Base-by-base conservation (phyloP, 2,797 vertebrate genomes). In the Gallinago solitaria region DNA sequence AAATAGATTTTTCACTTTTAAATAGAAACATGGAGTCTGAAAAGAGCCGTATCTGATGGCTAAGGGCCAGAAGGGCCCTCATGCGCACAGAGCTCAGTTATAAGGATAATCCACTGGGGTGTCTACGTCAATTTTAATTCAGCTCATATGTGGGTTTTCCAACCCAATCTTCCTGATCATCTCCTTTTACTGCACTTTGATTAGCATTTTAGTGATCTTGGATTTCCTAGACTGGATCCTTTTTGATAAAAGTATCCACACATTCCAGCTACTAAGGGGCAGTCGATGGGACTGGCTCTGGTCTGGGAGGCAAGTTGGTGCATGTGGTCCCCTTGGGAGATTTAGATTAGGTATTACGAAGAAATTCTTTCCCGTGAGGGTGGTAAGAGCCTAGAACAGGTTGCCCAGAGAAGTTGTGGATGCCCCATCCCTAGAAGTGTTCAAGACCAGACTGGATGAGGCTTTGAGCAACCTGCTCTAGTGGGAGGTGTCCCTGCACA, bases 211-310 rank as follows among this genome's bases (percentile, higher is more conserved):
- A 35, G 15, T 25, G 11, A n/a, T 71, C 14, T 54, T 24, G 48
- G 53, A 54, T 61, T 78, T 88, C 53, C n/a, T 57, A 18, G 33
- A 41, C 56, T 50, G 68, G 9, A n/a, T 85, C 23, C 7, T 71
- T 12, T 57, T 27, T 61, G 32, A 25, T 47, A 43, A 48, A 80
- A 53, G 15, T 41, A 53, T 64, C 16, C 19, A 7, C 21, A 51
- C 5, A 18, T 54, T 30, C n/a, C 63, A 67, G 35, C 19, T 83
- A 8, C 5, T 33, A 23, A 12, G 0, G 1, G 41, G 39, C 35
- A 59, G 60, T 7, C 0, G 0, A 9, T 24, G 41, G 45, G 10
- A 53, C 4, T 5, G 5, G 17, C 16, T n/a, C 48, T 17, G 9
- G n/a, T 37, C 18, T 39, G 68, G 33, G 50, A 45, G 21, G 27